Conservation (phyloP, 2,113 vertebrate genomes). For the Galemys pyrenaicus region DNA sequence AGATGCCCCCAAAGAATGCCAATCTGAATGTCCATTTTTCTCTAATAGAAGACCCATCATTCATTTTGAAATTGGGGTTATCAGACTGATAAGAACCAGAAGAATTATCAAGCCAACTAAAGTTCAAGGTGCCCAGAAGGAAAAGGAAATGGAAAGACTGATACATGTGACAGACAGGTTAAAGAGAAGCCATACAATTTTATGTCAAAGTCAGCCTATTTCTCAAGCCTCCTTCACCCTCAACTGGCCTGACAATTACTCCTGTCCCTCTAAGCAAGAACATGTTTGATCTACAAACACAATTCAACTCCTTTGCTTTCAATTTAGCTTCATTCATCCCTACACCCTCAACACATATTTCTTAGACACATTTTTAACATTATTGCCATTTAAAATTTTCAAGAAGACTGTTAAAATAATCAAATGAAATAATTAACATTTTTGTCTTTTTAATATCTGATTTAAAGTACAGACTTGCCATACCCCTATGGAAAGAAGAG, state of each 20-base stretch:
- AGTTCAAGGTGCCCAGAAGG: conserved; percentile 53
- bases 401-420: background rate
- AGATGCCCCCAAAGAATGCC: background rate
- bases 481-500: background rate
- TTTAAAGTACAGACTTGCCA: background rate
- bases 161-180: conserved; percentile 70
- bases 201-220: conserved; percentile 26
- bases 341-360: background rate
- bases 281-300: conserved; percentile 39
- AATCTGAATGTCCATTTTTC: conserved; percentile 42
- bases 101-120: background rate
- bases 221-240: conserved; percentile 14
- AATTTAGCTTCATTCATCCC: background rate
- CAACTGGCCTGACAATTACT: conserved; percentile 51
- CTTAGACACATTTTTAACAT: background rate
- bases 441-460: conserved; percentile 18
- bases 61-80: conserved; percentile 51
- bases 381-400: conserved; percentile 24
- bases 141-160: conserved; percentile 71
- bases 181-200: conserved; percentile 64
- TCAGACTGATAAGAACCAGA: background rate
- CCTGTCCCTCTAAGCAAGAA: conserved; percentile 54
- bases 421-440: background rate
- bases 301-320: background rate
- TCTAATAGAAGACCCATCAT: background rate